Evolutionary conservation across 2,113 vertebrate species (phyloP), one percentile per base, ranked within the genome.

Genomic region (Clarias gariepinus): DNA sequence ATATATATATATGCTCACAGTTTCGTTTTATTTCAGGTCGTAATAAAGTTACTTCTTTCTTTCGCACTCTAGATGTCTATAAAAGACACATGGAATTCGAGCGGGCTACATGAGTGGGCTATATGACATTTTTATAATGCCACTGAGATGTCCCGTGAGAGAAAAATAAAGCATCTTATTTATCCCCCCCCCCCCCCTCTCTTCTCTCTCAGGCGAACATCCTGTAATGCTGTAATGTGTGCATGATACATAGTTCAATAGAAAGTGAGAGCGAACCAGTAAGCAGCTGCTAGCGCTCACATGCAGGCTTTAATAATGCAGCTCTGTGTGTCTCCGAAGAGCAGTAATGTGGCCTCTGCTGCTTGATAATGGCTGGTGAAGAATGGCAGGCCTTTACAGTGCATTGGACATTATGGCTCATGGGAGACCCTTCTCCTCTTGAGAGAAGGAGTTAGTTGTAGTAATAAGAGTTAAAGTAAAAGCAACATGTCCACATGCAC

Each of bases 221-320:
- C 78, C 52, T 36, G 52, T 86, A 58, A 86, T 86, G 13, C 47
- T 83, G n/a, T 12, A 36, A 33, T 36, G 63, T 83, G 58, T 64
- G 41, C 68, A 66, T 77, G 73, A 83, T 66, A 47, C 74, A 87
- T 83, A 28, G 58, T 63, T 87, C 71, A 87, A 78, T 78, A 78
- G 86, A 55, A 82, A 83, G 30, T 36, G 47, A 83, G 80, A 77
- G 57, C 8, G 47, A 82, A 21, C 25, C 69, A 25, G 73, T 23
- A 60, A 21, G 11, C 73, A 85, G 74, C 76, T 81, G 77, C 76
- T 19, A 55, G 30, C 6, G n/a, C 61, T 83, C 47, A 77, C 86
- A 52, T 68, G 23, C 81, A 58, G 86, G 71, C 81, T 83, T 87
- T 87, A 87, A 87, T 87, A 87, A 87, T 87, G 86, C 73, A 87